Conservation (phyloP, 2,113 vertebrate genomes). For the Jacana jacana region DNA sequence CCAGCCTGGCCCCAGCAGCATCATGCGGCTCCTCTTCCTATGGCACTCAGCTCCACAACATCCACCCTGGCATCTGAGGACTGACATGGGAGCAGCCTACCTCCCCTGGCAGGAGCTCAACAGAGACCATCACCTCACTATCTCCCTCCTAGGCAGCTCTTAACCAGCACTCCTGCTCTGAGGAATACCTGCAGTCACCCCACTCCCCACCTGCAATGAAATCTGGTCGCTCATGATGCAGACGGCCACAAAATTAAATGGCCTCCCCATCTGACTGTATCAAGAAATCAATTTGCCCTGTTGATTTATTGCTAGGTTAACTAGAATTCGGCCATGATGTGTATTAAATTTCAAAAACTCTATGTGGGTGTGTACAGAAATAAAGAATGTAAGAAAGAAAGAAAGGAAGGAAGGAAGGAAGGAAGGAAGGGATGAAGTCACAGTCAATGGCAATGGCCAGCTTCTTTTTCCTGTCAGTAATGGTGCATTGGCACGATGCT, state of each 20-base stretch:
- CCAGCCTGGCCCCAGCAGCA: neutral
- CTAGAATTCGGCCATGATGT: neutral
- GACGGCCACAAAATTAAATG: neutral
- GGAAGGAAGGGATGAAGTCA: constrained; percentile 17
- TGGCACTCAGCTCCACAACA: rapidly evolving
- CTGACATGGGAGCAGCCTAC: rapidly evolving
- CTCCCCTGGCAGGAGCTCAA: rapidly evolving
- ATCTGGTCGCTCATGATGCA: neutral
- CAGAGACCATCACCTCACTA: neutral
- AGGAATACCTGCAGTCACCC: neutral
- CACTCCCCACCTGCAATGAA: neutral
- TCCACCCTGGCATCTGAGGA: neutral
- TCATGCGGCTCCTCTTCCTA: neutral
- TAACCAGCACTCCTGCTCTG: neutral
- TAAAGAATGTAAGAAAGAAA: neutral
- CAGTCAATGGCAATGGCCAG: neutral
- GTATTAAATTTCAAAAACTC: constrained; percentile 5
- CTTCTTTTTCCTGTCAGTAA: constrained; percentile 53
- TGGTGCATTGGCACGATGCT: neutral
- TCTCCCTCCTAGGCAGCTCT: neutral
- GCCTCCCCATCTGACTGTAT: neutral
- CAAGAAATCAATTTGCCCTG: neutral
- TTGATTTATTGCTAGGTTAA: constrained; percentile 30
- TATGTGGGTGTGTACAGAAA: neutral
- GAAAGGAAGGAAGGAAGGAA: neutral